Evolutionary conservation across 2,113 vertebrate species (phyloP), one percentile per base, ranked within the genome.

Genomic region (Dasypus novemcinctus): DNA sequence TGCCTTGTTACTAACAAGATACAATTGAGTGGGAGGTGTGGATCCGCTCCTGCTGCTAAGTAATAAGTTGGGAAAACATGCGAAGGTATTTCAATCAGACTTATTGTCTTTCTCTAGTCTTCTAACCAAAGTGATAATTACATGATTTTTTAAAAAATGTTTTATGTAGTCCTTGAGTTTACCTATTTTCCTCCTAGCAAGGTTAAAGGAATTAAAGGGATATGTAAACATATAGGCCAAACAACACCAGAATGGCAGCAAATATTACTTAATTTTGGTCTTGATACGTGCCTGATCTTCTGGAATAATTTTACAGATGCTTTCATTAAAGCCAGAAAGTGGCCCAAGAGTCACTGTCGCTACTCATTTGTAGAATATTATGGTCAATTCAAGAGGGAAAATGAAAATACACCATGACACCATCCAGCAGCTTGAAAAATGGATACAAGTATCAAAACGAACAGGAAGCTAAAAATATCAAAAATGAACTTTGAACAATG

Each of bases 1-100:
- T 97, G 63, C 97, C 93, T 97, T 97, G 96, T 95, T 96, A 96
- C 82, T 86, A 95, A 97, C 94, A 97, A 97, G 90, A 97, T 93
- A 97, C 96, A 97, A 97, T 82, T 72, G 95, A 68, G 95, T 84
- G 90, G 83, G 97, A 84, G 97, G 78, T 94, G 57, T n/a, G 4
- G 91, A 90, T 97, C 88, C 96, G 90, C 46, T 88, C 96, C 92
- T 96, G 91, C 92, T 97, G 92, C 85, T 97, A 97, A 96, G 95
- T 91, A 96, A 95, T 87, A 72, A 80, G 83, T 94, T 96, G 94
- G 93, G 92, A 88, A 95, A 95, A 89, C 86, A 46, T 96, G 85
- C 92, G 93, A 96, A 97, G 86, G 52, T 90, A 97, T 92, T 96
- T 96, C 79, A 97, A 94, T 94, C 96, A 85, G 93, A 81, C 86